phyloP scores from a whole-genome alignment of 2,113 vertebrate species.

The Rhynchomys soricoides region DNA sequence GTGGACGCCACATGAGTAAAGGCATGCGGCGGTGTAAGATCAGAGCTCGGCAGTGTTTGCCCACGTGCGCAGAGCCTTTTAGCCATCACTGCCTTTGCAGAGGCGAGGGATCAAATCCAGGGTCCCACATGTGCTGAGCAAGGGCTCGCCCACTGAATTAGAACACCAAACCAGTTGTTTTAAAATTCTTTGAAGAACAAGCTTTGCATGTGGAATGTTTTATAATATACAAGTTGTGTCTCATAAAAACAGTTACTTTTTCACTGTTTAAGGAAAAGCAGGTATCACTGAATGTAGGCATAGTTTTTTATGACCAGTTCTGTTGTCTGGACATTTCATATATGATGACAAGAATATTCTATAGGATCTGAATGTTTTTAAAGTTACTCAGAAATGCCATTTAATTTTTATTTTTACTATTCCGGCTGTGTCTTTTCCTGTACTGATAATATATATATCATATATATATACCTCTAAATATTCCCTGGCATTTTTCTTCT shows the following conservation, averaged over 20 bases:
- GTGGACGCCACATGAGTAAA: not conserved
- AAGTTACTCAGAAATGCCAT: not conserved
- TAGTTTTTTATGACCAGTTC: not conserved
- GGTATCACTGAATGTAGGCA: not conserved
- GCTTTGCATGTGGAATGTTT: not conserved
- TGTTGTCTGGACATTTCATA: not conserved
- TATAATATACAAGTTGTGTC: not conserved
- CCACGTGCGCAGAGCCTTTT: slow-evolving; percentile 9
- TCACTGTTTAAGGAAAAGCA: not conserved
- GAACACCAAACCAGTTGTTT: not conserved
- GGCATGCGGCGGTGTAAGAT: slow-evolving; percentile 13
- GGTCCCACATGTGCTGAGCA: not conserved
- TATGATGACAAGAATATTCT: not conserved
- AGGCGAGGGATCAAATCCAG: not conserved
- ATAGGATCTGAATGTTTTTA: not conserved
- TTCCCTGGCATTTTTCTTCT: not conserved
- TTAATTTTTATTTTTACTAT: not conserved
- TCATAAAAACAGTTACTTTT: not conserved
- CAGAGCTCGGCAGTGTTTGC: not conserved
- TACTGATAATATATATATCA: too few relatives aligned
- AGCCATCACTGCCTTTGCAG: not conserved
- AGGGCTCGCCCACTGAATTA: not conserved
- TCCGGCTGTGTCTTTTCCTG: not conserved
- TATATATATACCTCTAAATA: not conserved
- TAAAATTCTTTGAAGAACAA: slow-evolving; percentile 39